These are phyloP conservation scores for Hypanus sabinus DNA, from an alignment of 2,113 vertebrate genomes.

Conservation along the genomic window DNA sequence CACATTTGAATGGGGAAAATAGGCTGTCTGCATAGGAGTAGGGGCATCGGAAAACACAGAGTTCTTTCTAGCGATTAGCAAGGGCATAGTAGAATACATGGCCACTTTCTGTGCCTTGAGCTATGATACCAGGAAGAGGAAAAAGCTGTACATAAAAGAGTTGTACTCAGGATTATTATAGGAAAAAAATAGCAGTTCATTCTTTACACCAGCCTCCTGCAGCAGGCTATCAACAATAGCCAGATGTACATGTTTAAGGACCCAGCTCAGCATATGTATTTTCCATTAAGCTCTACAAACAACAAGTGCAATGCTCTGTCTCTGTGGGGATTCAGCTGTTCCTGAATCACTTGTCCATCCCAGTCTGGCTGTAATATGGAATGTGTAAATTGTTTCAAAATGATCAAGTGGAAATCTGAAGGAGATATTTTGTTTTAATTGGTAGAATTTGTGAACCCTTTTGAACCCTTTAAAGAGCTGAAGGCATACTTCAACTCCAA, in stretches of 20 bases:
- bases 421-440: conserved; percentile 36
- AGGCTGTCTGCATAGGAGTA: background rate
- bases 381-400: conserved; percentile 27
- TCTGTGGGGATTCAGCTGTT: conserved; percentile 28
- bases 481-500: conserved; percentile 27
- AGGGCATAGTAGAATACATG: background rate
- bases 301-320: conserved; percentile 18
- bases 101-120: background rate
- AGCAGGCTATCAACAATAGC: conserved; percentile 14
- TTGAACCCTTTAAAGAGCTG: conserved; percentile 36
- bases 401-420: conserved; percentile 35
- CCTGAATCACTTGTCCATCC: background rate
- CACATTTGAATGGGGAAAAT: background rate
- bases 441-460: conserved; percentile 19
- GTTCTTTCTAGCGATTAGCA: background rate
- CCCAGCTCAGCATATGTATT: conserved; percentile 25
- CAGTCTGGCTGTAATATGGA: conserved; percentile 31
- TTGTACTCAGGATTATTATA: background rate
- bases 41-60: background rate
- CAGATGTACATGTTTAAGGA: conserved; percentile 22
- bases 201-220: background rate
- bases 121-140: background rate
- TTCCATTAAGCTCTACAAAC: conserved; percentile 5
- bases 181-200: background rate
- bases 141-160: background rate